phyloP scores from a whole-genome alignment of 2,888 invertebrate genomes.

The Cantharis rustica region DNA sequence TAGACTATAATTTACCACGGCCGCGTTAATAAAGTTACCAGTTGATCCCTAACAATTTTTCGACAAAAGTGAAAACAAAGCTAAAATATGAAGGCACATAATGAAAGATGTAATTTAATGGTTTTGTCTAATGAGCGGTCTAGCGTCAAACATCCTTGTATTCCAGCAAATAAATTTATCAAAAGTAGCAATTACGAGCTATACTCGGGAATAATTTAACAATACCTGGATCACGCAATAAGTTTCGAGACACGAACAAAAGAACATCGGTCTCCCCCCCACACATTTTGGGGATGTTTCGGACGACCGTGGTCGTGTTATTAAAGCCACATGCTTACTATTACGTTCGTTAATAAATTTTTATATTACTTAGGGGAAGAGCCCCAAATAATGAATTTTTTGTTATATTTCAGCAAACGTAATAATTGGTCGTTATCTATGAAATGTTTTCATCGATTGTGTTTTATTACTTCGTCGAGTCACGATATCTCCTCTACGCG shows the following conservation, averaged over 20 bases:
- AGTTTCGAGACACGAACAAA: background rate
- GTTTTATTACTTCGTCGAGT: constrained; percentile 17
- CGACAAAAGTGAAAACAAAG: constrained; percentile 22
- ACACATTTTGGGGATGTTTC: background rate
- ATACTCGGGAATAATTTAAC: background rate
- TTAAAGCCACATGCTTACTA: background rate
- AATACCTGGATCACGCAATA: background rate
- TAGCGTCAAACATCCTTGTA: background rate
- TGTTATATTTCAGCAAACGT: background rate
- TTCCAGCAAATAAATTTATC: background rate
- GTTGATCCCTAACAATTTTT: background rate
- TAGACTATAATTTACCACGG: background rate
- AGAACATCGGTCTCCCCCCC: background rate
- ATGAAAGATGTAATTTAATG: constrained; percentile 21
- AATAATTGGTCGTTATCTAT: constrained; percentile 19
- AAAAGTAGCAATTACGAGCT: background rate
- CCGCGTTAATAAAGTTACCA: background rate
- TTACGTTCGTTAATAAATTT: background rate
- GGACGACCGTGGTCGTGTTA: background rate
- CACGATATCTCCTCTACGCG: constrained; percentile 7
- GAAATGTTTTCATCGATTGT: constrained; percentile 22
- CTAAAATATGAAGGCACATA: constrained; percentile 19
- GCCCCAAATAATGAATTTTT: background rate
- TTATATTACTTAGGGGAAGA: background rate
- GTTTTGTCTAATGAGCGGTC: constrained; percentile 14